These are phyloP conservation scores for Episyrphus balteatus DNA, from an alignment of 1,140 invertebrate genomes.

Conservation along the genomic window DNA sequence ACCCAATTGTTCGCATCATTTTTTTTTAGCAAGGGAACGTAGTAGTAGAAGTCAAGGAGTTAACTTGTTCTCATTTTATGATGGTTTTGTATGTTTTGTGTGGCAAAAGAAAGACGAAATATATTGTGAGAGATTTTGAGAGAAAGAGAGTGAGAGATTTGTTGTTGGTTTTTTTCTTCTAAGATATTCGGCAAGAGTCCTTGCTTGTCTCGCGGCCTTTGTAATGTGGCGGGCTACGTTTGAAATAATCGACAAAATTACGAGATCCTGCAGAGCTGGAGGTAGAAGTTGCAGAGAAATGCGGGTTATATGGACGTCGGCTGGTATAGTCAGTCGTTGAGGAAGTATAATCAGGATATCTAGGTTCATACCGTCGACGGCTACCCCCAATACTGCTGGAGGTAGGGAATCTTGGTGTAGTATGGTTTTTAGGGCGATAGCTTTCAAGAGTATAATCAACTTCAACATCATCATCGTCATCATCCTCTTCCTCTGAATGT, in stretches of 20 bases:
- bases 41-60: no score
- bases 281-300: constrained; percentile 11
- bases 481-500: background rate
- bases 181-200: constrained; percentile 35
- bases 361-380: constrained; percentile 3
- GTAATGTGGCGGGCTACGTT: constrained; percentile 11
- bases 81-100: no score
- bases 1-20: constrained; percentile 20
- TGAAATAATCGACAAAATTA: constrained; percentile 25
- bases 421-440: constrained; percentile 5
- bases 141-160: no score
- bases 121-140: no score
- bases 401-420: constrained; percentile 19
- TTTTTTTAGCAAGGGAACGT: no score
- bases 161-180: constrained; percentile 6
- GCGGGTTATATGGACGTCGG: background rate
- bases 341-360: constrained; percentile 16
- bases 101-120: no score
- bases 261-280: background rate
- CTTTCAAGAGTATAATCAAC: constrained; percentile 5
- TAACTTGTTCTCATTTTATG: no score
- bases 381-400: constrained; percentile 5
- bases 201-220: constrained; percentile 13
- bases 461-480: background rate
- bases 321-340: constrained; percentile 12